phyloP scores from a whole-genome alignment of 1,140 invertebrate genomes.

The Drosophila persimilis region DNA sequence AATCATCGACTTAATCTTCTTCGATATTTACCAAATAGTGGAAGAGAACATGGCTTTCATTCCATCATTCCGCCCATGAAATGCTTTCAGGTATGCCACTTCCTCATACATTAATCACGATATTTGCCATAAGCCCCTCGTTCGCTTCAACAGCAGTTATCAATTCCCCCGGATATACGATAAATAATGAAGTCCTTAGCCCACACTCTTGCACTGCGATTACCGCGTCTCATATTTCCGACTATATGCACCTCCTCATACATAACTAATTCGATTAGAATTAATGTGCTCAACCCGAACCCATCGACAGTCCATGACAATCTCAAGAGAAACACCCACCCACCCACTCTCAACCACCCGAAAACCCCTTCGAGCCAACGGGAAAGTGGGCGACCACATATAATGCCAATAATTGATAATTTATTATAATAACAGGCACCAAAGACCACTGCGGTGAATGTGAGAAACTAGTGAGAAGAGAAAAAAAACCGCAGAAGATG shows the following conservation, averaged over 20 bases:
- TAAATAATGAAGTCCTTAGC: conserved; percentile 42
- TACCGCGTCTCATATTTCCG: conserved; percentile 45
- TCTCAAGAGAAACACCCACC: conserved; percentile 31
- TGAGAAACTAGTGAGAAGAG: conserved; percentile 22
- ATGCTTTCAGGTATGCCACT: neutral
- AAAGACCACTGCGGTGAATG: conserved; percentile 22
- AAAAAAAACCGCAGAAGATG: conserved; percentile 26
- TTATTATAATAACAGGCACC: conserved; percentile 74
- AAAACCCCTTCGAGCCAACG: conserved; percentile 25
- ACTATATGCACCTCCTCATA: conserved; percentile 41
- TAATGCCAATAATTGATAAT: conserved; percentile 81
- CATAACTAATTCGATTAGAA: conserved; percentile 60
- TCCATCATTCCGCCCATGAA: neutral
- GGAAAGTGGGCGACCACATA: conserved; percentile 38
- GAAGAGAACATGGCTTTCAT: no score
- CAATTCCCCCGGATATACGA: conserved; percentile 30
- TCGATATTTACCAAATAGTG: no score
- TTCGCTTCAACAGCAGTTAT: conserved; percentile 12
- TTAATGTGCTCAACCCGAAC: conserved; percentile 29
- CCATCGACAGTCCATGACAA: conserved; percentile 32
- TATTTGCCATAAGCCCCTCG: conserved; percentile 26
- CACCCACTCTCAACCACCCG: conserved; percentile 19
- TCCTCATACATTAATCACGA: conserved; percentile 26
- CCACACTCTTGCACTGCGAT: conserved; percentile 14
- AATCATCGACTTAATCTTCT: no score